These are phyloP conservation scores for Malaclemys terrapin DNA, from an alignment of 2,113 vertebrate genomes.

Conservation along the genomic window DNA sequence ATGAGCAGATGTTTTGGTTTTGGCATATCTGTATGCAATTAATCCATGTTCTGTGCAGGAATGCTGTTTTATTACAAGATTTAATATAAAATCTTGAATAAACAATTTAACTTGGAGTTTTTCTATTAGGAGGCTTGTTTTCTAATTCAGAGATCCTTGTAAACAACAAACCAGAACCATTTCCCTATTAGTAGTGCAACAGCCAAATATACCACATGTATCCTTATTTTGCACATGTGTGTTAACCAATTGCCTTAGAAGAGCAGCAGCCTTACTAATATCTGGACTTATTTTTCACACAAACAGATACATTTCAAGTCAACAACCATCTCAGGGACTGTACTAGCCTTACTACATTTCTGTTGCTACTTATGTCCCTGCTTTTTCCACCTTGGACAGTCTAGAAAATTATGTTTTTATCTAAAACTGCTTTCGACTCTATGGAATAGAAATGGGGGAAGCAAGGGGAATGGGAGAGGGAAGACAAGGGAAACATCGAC, in stretches of 20 bases:
- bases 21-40: constrained; percentile 80
- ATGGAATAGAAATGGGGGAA: background rate
- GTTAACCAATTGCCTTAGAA: background rate
- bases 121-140: constrained; percentile 68
- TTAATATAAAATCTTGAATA: constrained; percentile 79
- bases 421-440: background rate
- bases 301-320: constrained; percentile 5
- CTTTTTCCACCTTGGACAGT: background rate
- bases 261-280: background rate
- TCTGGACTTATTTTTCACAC: background rate
- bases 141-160: constrained; percentile 66
- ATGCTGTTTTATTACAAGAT: constrained; percentile 78
- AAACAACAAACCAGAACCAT: constrained; percentile 70
- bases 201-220: constrained; percentile 12
- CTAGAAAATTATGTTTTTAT: background rate
- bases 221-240: background rate
- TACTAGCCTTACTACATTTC: background rate
- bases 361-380: constrained; percentile 5
- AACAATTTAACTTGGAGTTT: constrained; percentile 77
- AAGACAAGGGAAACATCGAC: background rate
- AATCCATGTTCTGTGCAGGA: constrained; percentile 75
- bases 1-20: constrained; percentile 72
- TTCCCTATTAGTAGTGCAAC: constrained; percentile 52
- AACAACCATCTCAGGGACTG: background rate
- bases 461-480: accelerated